A percentile compares a stretch with the other conserved stretches of the same genome.
Conservation (phyloP, 2,888 invertebrate genomes). For the Plagodis dolabraria region DNA sequence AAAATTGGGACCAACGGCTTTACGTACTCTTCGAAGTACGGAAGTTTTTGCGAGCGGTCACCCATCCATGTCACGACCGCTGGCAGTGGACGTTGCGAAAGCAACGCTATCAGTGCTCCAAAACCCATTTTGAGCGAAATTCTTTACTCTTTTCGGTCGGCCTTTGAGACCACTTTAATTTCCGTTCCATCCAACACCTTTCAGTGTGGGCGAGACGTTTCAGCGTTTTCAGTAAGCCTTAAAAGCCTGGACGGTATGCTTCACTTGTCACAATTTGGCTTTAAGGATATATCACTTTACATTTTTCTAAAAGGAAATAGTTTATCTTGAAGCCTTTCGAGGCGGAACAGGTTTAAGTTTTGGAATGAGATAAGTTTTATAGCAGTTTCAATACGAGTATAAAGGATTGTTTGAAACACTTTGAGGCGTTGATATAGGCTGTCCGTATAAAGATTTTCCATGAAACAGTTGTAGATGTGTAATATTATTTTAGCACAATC, state of each 20-base stretch:
- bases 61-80: too few relatives aligned
- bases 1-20: too few relatives aligned
- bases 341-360: conserved; percentile 19
- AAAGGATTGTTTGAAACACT: too few relatives aligned
- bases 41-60: too few relatives aligned
- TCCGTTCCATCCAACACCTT: conserved; percentile 39
- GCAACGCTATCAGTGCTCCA: too few relatives aligned
- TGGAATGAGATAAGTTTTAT: conserved; percentile 7
- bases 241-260: conserved; percentile 26
- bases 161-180: conserved; percentile 52
- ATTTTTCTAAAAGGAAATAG: conserved; percentile 31
- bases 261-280: conserved; percentile 30
- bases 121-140: neutral
- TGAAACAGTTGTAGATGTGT: too few relatives aligned
- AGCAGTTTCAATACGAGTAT: too few relatives aligned
- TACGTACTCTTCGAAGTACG: too few relatives aligned
- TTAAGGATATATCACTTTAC: conserved; percentile 26
- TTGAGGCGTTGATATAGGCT: neutral
- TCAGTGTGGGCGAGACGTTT: conserved; percentile 14
- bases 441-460: neutral
- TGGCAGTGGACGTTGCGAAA: too few relatives aligned
- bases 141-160: conserved; percentile 6
- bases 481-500: too few relatives aligned
- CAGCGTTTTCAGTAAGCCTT: conserved; percentile 22
- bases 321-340: conserved; percentile 33